Conservation (phyloP, 2,113 vertebrate species). For the Anolis carolinensis region DNA sequence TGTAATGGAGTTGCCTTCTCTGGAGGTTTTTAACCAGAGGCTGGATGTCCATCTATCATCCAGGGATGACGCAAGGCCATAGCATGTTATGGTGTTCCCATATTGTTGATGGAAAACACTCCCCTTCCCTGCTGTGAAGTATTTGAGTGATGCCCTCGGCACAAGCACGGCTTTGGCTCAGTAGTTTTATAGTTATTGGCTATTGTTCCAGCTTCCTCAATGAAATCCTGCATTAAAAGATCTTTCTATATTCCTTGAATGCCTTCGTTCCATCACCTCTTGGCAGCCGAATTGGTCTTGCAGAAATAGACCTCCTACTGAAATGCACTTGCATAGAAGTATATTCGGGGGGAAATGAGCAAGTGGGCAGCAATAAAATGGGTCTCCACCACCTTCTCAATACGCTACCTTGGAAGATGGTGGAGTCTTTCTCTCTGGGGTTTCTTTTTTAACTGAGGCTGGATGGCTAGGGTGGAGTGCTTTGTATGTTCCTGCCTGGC, state of each 20-base stretch:
- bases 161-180: slow-evolving; percentile 38
- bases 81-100: not conserved
- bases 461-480: too few species aligned
- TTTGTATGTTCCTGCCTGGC: too few species aligned
- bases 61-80: not conserved
- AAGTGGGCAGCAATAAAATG: not conserved
- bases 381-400: too few species aligned
- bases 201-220: slow-evolving; percentile 47
- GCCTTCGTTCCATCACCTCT: slow-evolving; percentile 51
- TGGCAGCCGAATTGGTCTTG: slow-evolving; percentile 49
- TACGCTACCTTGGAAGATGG: too few species aligned
- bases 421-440: too few species aligned
- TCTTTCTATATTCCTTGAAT: slow-evolving; percentile 54
- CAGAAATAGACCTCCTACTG: not conserved
- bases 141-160: slow-evolving; percentile 41
- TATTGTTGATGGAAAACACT: slow-evolving; percentile 13
- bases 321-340: slow-evolving; percentile 7
- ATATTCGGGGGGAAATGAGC: not conserved
- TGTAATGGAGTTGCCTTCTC: too few species aligned
- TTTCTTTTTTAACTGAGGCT: too few species aligned
- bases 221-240: slow-evolving; percentile 53
- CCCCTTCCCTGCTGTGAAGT: slow-evolving; percentile 25
- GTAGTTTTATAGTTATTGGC: slow-evolving; percentile 50
- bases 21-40: too few species aligned
- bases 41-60: too few species aligned